These are phyloP conservation scores for Venturia canescens DNA, from an alignment of 1,140 invertebrate species.

Conservation along the genomic window DNA sequence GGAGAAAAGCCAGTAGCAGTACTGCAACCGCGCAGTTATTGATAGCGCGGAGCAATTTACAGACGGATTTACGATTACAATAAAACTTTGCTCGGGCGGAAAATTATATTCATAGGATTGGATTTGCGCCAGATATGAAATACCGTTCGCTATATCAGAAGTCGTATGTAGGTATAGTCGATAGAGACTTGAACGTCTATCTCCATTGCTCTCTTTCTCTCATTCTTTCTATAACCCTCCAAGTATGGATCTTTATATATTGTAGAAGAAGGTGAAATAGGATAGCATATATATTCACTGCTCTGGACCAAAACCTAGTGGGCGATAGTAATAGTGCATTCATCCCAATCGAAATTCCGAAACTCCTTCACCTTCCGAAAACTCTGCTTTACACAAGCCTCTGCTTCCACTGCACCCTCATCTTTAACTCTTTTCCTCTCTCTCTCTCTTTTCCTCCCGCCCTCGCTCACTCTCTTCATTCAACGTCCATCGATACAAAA, in stretches of 20 bases:
- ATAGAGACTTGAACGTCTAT: slow-evolving; percentile 24
- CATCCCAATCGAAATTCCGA: background rate
- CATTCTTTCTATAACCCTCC: background rate
- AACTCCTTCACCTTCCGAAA: slow-evolving; percentile 5
- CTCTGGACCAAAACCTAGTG: background rate
- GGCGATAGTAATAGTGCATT: slow-evolving; percentile 22
- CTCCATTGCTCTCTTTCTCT: slow-evolving; percentile 12
- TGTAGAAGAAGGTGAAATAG: background rate
- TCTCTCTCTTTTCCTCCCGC: background rate
- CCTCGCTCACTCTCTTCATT: background rate
- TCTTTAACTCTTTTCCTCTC: background rate
- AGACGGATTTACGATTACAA: slow-evolving; percentile 76
- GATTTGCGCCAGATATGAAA: slow-evolving; percentile 76
- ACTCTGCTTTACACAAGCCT: background rate
- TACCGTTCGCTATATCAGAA: slow-evolving; percentile 54
- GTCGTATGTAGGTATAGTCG: slow-evolving; percentile 30
- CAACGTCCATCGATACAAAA: slow-evolving; percentile 17
- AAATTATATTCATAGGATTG: slow-evolving; percentile 77
- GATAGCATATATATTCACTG: background rate
- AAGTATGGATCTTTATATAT: slow-evolving; percentile 15
- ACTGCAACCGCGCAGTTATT: slow-evolving; percentile 65
- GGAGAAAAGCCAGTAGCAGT: slow-evolving; percentile 29
- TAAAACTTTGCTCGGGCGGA: slow-evolving; percentile 74
- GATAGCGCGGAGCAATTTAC: slow-evolving; percentile 72
- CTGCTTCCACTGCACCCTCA: background rate